Conservation (phyloP, 2,797 vertebrate species). For the Eutrigla gurnardus region DNA sequence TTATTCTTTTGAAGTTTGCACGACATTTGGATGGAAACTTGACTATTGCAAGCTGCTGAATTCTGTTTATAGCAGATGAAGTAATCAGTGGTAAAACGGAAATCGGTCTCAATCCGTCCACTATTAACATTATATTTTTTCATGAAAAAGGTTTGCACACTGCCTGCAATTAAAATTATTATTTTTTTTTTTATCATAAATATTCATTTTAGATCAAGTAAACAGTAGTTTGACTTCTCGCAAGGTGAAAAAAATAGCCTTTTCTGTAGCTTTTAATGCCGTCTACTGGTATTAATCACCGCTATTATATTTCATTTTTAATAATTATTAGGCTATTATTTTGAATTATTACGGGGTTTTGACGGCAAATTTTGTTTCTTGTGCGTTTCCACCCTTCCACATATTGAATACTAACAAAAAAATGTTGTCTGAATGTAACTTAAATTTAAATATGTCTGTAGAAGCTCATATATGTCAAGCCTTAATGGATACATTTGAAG, state of each 20-base stretch:
- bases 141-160: neutral
- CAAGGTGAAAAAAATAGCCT: neutral
- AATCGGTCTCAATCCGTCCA: neutral
- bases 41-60: neutral
- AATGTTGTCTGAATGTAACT: constrained; percentile 18
- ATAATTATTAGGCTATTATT: no score
- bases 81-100: neutral
- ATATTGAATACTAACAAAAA: constrained; percentile 34
- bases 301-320: neutral
- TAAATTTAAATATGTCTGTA: constrained; percentile 48
- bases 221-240: neutral
- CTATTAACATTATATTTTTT: neutral
- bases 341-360: neutral
- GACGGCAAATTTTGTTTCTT: constrained; percentile 2
- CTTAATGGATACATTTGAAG: constrained; percentile 68
- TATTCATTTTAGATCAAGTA: neutral
- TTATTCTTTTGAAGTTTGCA: neutral
- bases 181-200: neutral
- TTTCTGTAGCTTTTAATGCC: constrained; percentile 6
- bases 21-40: neutral
- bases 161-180: neutral
- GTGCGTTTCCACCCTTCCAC: neutral
- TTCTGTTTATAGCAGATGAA: neutral
- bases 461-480: constrained; percentile 53
- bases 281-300: neutral